Evolutionary conservation across 2,888 invertebrate genomes (phyloP), one percentile per base, ranked within the genome.

Genomic region (Antitype chi): DNA sequence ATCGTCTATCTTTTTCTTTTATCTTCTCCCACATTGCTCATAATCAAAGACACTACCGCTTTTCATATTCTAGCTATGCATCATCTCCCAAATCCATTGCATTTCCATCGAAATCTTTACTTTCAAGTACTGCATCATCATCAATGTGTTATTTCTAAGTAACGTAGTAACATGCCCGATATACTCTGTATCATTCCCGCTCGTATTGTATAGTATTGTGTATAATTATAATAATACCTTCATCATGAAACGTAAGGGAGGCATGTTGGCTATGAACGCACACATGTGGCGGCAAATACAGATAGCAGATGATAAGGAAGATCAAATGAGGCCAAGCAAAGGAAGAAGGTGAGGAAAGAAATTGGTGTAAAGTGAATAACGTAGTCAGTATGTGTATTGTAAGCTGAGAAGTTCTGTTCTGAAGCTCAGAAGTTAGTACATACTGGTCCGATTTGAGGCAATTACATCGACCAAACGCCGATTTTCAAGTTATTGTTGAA

Each of bases 171-270:
- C 91, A 92, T 92, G 93, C 92, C 90, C 88, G 90, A 91, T 90
- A 90, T 91, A 92, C 89, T 93, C 90, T 94, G 89, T 93, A 94
- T 94, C 94, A 94, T 94, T 94, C 95, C 94, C 95, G 94, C 94
- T 94, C 91, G 88, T 92, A 89, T 85, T 91, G 92, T 92, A 92
- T 91, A 92, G 88, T 91, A 90, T 88, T 93, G 90, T 94, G 91
- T 92, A 92, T 93, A 92, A 93, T 93, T 94, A 93, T 94, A 94
- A 93, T 94, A 92, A 93, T 93, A 94, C 93, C 93, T 92, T 93
- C 92, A 91, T 89, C 76, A 78, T 80, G 64, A 88, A 91, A 92
- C 91, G 87, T 90, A 90, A 91, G 90, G 89, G 88, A 90, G 84
- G 87, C 82, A 83, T 89, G 89, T 85, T 84, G 82, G 79, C 84